phyloP scores from a whole-genome alignment of 2,797 vertebrate genomes.

The Rhynchotus rufescens region DNA sequence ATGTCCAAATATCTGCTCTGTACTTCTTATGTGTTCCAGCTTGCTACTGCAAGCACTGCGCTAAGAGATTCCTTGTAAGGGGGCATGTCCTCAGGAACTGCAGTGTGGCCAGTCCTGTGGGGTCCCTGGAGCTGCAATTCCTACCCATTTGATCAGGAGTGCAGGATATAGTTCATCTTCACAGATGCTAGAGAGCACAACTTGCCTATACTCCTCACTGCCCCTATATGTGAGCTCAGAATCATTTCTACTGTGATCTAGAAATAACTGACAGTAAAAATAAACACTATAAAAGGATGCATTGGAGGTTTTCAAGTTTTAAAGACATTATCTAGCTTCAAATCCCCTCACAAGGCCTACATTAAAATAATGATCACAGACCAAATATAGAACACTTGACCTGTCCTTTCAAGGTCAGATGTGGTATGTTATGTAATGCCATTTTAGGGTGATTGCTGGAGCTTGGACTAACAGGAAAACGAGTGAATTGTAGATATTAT shows the following conservation, averaged over 20 bases:
- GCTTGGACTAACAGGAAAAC: slow-evolving; percentile 37
- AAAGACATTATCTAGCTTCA: slow-evolving; percentile 5
- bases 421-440: slow-evolving; percentile 45
- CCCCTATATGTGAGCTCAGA: neutral
- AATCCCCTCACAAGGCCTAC: slow-evolving; percentile 17
- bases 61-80: neutral
- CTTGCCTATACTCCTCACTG: neutral
- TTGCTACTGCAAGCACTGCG: neutral
- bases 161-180: neutral
- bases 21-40: neutral
- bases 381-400: slow-evolving; percentile 35
- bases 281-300: slow-evolving; percentile 2
- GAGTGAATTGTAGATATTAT: slow-evolving; percentile 16
- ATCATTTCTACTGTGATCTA: neutral
- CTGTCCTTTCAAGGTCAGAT: slow-evolving; percentile 55
- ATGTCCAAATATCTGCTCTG: neutral
- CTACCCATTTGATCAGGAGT: neutral
- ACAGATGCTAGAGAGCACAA: neutral
- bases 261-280: slow-evolving; percentile 32
- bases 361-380: slow-evolving; percentile 43
- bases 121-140: neutral
- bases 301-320: neutral
- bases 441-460: slow-evolving; percentile 50
- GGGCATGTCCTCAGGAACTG: neutral
- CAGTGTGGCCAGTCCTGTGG: neutral